These are phyloP conservation scores for Aramus guarauna DNA, from an alignment of 2,113 vertebrate species.

Conservation along the genomic window DNA sequence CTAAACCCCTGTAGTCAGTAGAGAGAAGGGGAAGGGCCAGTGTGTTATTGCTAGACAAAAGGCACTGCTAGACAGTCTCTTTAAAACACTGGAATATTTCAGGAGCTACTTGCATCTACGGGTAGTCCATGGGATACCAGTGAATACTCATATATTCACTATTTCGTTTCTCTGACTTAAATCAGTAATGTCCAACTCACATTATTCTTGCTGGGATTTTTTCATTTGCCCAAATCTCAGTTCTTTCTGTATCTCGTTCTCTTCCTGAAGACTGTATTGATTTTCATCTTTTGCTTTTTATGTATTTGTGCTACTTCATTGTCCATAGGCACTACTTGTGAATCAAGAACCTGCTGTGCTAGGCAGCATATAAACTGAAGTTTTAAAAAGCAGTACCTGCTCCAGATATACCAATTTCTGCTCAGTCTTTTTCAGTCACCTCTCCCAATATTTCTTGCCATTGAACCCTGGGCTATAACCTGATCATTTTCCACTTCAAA, in stretches of 20 bases:
- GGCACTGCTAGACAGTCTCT: background rate
- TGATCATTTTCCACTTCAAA: background rate
- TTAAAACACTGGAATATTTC: background rate
- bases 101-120: background rate
- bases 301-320: background rate
- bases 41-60: background rate
- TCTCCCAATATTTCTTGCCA: background rate
- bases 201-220: background rate
- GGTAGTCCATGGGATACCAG: background rate
- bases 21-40: background rate
- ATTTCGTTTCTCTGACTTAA: background rate
- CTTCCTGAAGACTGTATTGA: background rate
- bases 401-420: background rate
- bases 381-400: background rate
- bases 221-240: background rate
- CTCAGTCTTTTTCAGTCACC: background rate
- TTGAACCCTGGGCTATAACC: background rate
- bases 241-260: background rate
- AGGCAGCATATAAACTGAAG: background rate
- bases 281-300: background rate
- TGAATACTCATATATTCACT: background rate
- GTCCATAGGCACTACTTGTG: background rate
- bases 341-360: background rate
- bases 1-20: background rate
- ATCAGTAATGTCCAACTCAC: background rate